These are phyloP conservation scores for Stenoptilia bipunctidactyla DNA, from an alignment of 2,888 invertebrate genomes.

Conservation along the genomic window DNA sequence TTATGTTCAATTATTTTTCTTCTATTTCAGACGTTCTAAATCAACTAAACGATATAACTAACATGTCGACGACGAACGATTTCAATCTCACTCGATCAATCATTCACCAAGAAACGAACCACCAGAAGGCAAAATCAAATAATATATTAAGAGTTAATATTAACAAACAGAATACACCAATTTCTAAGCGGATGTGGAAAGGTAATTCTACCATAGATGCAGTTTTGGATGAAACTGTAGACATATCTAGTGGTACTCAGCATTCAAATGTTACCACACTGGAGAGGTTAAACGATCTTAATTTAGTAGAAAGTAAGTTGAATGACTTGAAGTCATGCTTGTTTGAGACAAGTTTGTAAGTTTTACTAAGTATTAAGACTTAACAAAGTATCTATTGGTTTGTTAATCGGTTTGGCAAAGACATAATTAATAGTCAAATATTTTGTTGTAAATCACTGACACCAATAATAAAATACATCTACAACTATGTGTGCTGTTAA, in stretches of 20 bases:
- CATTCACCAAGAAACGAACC: conserved; percentile 2
- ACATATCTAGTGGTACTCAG: conserved; percentile 26
- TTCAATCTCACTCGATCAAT: not conserved
- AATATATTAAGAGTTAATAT: conserved; percentile 27
- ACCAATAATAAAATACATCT: too few relatives aligned
- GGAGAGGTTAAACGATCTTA: conserved; percentile 55
- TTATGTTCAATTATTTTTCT: too few relatives aligned
- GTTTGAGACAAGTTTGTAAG: conserved; percentile 46
- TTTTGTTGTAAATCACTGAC: too few relatives aligned
- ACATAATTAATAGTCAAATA: too few relatives aligned
- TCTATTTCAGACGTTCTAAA: conserved; percentile 49
- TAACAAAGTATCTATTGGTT: too few relatives aligned
- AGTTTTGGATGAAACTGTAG: conserved; percentile 22
- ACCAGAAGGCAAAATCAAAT: conserved; percentile 16
- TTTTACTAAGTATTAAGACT: not conserved
- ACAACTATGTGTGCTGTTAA: too few relatives aligned
- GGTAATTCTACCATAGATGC: conserved; percentile 23
- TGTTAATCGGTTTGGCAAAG: too few relatives aligned
- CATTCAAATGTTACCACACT: conserved; percentile 48
- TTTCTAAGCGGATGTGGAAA: conserved; percentile 33
- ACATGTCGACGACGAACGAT: conserved; percentile 22
- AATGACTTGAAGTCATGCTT: conserved; percentile 39
- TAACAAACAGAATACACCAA: conserved; percentile 25
- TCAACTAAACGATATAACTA: conserved; percentile 47
- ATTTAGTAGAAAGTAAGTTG: conserved; percentile 49